Evolutionary conservation across 2,113 vertebrate species (phyloP).

Genomic region (Ailuropoda melanoleuca): DNA sequence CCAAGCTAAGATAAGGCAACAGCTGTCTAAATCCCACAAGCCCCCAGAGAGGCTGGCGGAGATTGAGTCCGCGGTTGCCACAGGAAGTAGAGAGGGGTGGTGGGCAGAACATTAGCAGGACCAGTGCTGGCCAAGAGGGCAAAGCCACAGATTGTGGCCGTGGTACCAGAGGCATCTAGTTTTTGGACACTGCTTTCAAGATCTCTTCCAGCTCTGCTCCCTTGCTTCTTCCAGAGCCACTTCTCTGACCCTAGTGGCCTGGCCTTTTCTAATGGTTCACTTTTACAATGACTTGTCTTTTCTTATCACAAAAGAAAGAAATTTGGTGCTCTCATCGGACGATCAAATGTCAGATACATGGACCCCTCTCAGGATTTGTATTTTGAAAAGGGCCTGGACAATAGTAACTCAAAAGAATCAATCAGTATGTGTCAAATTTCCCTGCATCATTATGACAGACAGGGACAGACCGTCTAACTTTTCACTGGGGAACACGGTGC

Average conservation of each 20-base stretch:
- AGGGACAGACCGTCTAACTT: neutral
- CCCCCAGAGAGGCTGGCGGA: neutral
- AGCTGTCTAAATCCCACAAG: neutral
- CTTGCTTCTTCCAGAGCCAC: neutral
- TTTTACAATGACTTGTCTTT: neutral
- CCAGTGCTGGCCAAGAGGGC: neutral
- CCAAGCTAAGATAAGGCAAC: neutral
- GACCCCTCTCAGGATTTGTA: neutral
- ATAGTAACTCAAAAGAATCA: neutral
- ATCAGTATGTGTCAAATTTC: neutral
- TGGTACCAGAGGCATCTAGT: rapidly evolving
- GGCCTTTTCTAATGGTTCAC: neutral
- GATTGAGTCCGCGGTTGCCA: neutral
- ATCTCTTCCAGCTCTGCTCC: neutral
- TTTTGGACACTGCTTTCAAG: neutral
- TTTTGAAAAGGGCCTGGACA: neutral
- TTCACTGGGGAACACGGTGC: neutral
- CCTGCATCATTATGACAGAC: neutral
- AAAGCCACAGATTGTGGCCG: neutral
- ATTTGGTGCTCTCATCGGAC: neutral
- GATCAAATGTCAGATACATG: neutral
- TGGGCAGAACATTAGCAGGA: neutral
- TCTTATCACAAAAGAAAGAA: neutral
- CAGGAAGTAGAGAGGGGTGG: neutral
- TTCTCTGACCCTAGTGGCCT: neutral